Evolutionary conservation across 1,140 invertebrate genomes (phyloP), one percentile per base, ranked within the genome.

Genomic region (Lutraria rhynchaena): DNA sequence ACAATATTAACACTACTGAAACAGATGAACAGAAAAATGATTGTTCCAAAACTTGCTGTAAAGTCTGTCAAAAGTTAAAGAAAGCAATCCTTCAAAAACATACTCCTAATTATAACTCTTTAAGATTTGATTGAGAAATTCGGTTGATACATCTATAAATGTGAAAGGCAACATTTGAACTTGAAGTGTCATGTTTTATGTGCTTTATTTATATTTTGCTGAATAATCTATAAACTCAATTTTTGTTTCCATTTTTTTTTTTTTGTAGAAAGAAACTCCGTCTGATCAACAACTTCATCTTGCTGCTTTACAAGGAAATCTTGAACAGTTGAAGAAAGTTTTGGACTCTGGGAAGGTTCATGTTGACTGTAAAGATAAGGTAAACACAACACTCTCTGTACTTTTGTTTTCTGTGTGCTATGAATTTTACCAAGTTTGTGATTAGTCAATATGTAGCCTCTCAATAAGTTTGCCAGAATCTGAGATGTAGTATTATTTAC

Each of bases 281-380:
- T 96, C 96, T 85, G 97, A 98, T 92, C 96, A 97, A 85, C 95
- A 97, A 93, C 94, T 98, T 86, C 97, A 98, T 93, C 93, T 97
- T 89, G 96, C 97, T 27, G 96, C 97, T 19, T 93, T 97, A 63
- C 94, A 96, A 73, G 97, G 97, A 2, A 96, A 98, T 92, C 93
- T 95, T 44, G 94, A 95, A 44, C 94, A 94, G 57, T 93, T 98
- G 65, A 94, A 94, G 69, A 94, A 95, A 85, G 94, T 98, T n/a
- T 93, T 98, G 71, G 96, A 98, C 91, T 97, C 95, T 58, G 97
- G 97, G 63, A 96, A 96, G 87, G 97, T 98, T 51, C 97, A 98
- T 93, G 96, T 98, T 41, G 97, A 98, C 92, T 98, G 96, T 85
- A 95, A 95, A 90, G 97, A 98, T 92, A 95, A 96, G 95, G 97